A percentile compares a stretch with the other conserved stretches of the same genome.
Conservation (phyloP, 2,113 vertebrate species). For the Uria lomvia region DNA sequence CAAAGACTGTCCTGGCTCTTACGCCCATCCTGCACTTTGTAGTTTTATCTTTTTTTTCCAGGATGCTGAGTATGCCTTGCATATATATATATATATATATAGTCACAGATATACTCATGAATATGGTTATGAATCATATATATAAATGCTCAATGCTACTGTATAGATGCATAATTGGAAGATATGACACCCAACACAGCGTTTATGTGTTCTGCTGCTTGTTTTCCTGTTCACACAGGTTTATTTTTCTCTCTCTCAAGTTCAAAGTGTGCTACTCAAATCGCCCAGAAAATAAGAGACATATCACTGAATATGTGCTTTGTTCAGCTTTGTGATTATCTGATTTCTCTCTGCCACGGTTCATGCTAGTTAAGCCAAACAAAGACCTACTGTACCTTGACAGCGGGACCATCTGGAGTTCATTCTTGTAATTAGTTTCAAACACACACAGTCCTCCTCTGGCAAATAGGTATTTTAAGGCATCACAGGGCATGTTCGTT, state of each 20-base stretch:
- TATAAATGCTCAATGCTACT: background rate
- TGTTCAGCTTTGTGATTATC: constrained; percentile 10
- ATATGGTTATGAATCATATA: background rate
- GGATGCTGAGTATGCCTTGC: background rate
- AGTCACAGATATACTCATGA: background rate
- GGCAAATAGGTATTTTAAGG: background rate
- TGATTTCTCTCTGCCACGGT: constrained; percentile 1
- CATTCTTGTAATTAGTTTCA: constrained; percentile 23
- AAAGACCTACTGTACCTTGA: constrained; percentile 23
- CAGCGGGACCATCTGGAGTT: background rate
- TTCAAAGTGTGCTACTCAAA: background rate
- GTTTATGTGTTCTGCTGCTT: background rate
- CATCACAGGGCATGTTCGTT: background rate
- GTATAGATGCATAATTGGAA: background rate
- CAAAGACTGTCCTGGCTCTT: background rate
- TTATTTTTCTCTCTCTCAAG: background rate
- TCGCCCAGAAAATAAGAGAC: background rate
- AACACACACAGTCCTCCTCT: background rate
- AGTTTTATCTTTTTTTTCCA: background rate
- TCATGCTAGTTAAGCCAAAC: constrained; percentile 12
- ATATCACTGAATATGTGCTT: background rate
- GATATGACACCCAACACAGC: background rate
- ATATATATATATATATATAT: background rate
- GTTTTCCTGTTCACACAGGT: background rate
- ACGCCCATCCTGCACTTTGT: background rate